Conservation (phyloP, 2,113 vertebrate genomes). For the Formicarius rufipectus region DNA sequence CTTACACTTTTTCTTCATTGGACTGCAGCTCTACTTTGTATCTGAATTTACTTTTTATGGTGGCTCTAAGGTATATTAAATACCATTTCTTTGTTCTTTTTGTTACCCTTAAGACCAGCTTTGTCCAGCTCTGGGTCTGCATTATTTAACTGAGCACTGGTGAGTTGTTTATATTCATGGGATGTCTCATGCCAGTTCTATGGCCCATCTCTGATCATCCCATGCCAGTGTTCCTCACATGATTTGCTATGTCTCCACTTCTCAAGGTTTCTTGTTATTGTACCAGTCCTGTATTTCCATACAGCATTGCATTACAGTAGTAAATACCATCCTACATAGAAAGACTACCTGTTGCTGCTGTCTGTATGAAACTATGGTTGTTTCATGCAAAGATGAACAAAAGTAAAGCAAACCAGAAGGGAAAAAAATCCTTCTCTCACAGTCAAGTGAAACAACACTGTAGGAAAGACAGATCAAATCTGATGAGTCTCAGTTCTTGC, state of each 20-base stretch:
- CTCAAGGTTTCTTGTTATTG: neutral
- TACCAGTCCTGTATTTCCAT: neutral
- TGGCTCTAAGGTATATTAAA: neutral
- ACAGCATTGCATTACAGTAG: neutral
- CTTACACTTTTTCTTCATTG: neutral
- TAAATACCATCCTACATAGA: rapidly evolving
- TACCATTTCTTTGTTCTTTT: neutral
- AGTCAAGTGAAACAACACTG: neutral
- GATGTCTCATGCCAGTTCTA: neutral
- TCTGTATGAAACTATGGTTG: neutral
- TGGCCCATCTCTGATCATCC: neutral
- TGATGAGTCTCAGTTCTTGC: neutral
- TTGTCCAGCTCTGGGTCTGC: neutral
- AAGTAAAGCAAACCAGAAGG: neutral
- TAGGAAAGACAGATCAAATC: neutral
- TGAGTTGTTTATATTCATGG: rapidly evolving
- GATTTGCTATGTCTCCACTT: rapidly evolving
- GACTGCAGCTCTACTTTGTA: neutral
- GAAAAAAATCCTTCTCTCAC: neutral
- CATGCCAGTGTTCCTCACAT: neutral
- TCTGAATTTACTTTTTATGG: neutral
- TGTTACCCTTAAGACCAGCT: neutral
- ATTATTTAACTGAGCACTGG: neutral
- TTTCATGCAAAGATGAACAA: neutral
- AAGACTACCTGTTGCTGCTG: neutral